Percentiles rank a stretch among this genome's conserved stretches.
Conservation (phyloP, 2,888 invertebrate species). For the Acleris literana region DNA sequence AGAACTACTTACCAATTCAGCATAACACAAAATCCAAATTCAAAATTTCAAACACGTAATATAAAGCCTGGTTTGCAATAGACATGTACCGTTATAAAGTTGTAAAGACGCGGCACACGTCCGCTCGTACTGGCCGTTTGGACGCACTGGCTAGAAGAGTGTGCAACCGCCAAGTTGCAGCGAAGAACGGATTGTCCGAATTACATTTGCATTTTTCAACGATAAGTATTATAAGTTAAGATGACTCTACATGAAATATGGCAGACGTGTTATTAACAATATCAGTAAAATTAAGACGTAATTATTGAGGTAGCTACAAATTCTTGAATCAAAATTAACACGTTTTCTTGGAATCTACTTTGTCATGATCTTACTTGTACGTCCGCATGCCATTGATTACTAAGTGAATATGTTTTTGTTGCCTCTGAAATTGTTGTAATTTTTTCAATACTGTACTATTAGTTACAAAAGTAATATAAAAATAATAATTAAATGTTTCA, state of each 20-base stretch:
- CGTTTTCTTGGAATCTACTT: too few species aligned
- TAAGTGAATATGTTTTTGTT: too few species aligned
- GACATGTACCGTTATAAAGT: slow-evolving; percentile 19
- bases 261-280: background rate
- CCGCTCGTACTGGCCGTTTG: slow-evolving; percentile 7
- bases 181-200: slow-evolving; percentile 13
- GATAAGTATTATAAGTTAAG: background rate
- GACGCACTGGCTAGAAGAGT: slow-evolving; percentile 12
- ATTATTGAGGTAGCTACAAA: too few species aligned
- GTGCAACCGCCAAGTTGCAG: slow-evolving; percentile 22
- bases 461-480: too few species aligned
- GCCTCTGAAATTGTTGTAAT: too few species aligned
- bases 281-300: background rate
- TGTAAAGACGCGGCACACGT: slow-evolving; percentile 14
- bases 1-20: slow-evolving; percentile 24
- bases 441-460: too few species aligned
- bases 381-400: too few species aligned
- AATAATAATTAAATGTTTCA: too few species aligned
- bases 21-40: slow-evolving; percentile 32
- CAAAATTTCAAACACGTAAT: slow-evolving; percentile 23
- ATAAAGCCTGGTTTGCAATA: slow-evolving; percentile 10
- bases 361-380: too few species aligned
- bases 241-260: background rate
- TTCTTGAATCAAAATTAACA: too few species aligned
- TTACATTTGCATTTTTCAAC: slow-evolving; percentile 10